Conservation (phyloP, 2,797 vertebrate species). For the Morus bassanus region DNA sequence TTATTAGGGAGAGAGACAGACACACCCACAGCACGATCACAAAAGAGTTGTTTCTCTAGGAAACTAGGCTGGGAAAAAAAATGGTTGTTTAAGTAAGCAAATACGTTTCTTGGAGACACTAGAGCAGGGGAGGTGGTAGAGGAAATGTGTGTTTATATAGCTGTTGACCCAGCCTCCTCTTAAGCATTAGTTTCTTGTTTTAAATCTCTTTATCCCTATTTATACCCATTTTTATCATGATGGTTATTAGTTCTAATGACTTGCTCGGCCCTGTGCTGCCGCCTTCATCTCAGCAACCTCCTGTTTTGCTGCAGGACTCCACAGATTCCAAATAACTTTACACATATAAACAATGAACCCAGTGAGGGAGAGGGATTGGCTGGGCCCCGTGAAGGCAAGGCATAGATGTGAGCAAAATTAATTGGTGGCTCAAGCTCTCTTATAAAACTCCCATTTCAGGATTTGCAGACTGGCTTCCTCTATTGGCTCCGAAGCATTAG, state of each 20-base stretch:
- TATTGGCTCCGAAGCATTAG: not conserved
- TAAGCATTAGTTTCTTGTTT: constrained; percentile 3
- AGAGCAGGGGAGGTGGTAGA: not conserved
- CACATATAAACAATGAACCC: not conserved
- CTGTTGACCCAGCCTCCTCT: not conserved
- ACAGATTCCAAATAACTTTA: not conserved
- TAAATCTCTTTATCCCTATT: constrained; percentile 18
- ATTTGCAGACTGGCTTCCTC: constrained; percentile 17
- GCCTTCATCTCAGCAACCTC: not conserved
- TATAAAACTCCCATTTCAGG: not conserved
- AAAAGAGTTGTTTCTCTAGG: constrained; percentile 33
- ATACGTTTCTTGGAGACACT: constrained; percentile 11
- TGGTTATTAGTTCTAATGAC: not conserved
- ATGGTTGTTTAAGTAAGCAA: not conserved
- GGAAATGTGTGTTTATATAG: not conserved
- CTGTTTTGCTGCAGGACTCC: not conserved
- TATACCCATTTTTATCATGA: not conserved
- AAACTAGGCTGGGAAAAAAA: not conserved
- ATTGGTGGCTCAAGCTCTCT: not conserved
- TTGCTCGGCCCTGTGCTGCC: not conserved
- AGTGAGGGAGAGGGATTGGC: not conserved
- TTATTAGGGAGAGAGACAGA: constrained; percentile 1
- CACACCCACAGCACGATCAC: not conserved
- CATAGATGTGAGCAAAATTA: not conserved
- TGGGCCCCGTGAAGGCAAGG: not conserved